phyloP scores from a whole-genome alignment of 2,888 invertebrate species.

The Phyllotreta cruciferae region DNA sequence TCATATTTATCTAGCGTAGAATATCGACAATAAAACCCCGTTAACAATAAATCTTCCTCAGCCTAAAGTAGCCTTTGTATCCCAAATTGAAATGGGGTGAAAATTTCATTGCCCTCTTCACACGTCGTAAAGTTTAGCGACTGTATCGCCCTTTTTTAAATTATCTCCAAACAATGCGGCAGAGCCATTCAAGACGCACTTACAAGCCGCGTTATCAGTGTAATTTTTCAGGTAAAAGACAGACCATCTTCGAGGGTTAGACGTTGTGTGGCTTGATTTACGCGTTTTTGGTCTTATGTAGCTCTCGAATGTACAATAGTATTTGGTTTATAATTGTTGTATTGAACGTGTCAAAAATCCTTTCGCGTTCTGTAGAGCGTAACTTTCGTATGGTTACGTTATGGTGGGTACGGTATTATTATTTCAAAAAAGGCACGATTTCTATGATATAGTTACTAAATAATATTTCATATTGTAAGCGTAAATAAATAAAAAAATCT shows the following conservation, averaged over 20 bases:
- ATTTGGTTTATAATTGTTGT: constrained; percentile 7
- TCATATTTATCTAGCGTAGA: not conserved
- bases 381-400: constrained; percentile 10
- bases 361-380: constrained; percentile 12
- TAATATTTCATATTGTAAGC: not conserved
- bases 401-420: constrained; percentile 8
- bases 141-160: constrained; percentile 49
- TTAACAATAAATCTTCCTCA: constrained; percentile 39
- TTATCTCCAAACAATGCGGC: constrained; percentile 47
- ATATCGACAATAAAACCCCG: constrained; percentile 27
- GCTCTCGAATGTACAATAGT: not conserved
- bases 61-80: constrained; percentile 44
- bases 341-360: constrained; percentile 17
- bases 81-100: constrained; percentile 58
- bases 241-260: not conserved
- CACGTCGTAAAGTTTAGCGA: constrained; percentile 51
- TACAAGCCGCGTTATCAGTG: constrained; percentile 46
- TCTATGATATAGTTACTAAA: constrained; percentile 7
- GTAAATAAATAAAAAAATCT: too few relatives aligned
- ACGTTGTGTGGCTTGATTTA: not conserved
- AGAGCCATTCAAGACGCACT: constrained; percentile 38
- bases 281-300: constrained; percentile 7
- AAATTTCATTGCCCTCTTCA: constrained; percentile 55
- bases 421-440: constrained; percentile 8
- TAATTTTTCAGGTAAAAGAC: constrained; percentile 46